Evolutionary conservation across 1,140 invertebrate genomes (phyloP).

Genomic region (Lasioglossum baleicum): DNA sequence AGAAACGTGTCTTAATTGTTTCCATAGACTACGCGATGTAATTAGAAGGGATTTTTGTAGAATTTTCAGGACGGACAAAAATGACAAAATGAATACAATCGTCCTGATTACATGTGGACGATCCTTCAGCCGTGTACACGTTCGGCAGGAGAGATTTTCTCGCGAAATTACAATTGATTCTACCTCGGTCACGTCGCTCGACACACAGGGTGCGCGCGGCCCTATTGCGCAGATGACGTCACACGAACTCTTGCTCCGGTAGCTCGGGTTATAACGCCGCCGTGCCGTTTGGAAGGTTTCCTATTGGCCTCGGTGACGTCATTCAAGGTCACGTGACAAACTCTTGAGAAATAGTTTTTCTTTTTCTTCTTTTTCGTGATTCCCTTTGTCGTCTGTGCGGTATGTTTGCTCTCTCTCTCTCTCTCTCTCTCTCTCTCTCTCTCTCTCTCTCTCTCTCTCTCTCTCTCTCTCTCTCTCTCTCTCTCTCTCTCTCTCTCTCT

Average conservation of each 20-base stretch:
- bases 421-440: too few relatives aligned
- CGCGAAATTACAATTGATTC: conserved; percentile 50
- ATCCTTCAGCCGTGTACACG: background rate
- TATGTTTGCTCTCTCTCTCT: background rate
- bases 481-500: too few relatives aligned
- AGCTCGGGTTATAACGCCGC: conserved; percentile 49
- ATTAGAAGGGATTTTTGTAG: too few relatives aligned
- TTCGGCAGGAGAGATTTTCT: background rate
- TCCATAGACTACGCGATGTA: too few relatives aligned
- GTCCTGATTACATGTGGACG: background rate
- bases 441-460: too few relatives aligned
- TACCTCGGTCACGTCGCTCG: conserved; percentile 43
- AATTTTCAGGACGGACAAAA: too few relatives aligned
- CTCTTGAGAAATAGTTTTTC: conserved; percentile 26
- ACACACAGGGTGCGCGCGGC: conserved; percentile 40
- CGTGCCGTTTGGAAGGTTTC: conserved; percentile 53
- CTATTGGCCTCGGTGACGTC: conserved; percentile 63
- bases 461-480: too few relatives aligned
- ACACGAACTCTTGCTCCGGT: conserved; percentile 54
- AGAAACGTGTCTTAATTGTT: too few relatives aligned
- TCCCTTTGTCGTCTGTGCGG: conserved; percentile 5
- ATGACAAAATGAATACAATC: too few relatives aligned
- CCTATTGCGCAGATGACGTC: conserved; percentile 59
- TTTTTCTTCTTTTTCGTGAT: background rate
- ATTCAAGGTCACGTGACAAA: conserved; percentile 59